phyloP scores from a whole-genome alignment of 2,113 vertebrate genomes.

The Pardalotus punctatus region DNA sequence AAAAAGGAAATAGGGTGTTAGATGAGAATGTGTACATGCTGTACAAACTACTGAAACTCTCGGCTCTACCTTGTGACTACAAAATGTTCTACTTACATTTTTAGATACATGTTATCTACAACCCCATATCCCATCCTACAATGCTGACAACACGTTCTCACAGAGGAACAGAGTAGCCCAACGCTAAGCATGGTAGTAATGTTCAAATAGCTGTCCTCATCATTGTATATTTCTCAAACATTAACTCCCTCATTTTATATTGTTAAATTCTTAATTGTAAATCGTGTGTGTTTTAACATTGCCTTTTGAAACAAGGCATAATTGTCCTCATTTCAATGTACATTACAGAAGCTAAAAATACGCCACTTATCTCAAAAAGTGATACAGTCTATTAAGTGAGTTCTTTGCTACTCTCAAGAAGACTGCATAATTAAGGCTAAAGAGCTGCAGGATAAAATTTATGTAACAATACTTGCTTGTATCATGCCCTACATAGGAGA shows the following conservation, averaged over 20 bases:
- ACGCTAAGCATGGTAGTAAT: not conserved
- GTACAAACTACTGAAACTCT: not conserved
- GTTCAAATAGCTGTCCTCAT: not conserved
- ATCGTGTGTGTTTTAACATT: not conserved
- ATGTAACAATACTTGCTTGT: conserved; percentile 18
- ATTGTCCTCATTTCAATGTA: not conserved
- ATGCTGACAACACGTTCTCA: not conserved
- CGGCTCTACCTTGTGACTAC: not conserved
- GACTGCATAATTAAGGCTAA: conserved; percentile 46
- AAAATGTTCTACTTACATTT: not conserved
- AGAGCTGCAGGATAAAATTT: conserved; percentile 52
- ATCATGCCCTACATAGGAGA: not conserved
- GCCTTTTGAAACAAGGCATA: not conserved
- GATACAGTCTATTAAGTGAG: conserved; percentile 43
- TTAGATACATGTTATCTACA: not conserved
- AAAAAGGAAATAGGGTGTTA: not conserved
- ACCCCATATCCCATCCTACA: not conserved
- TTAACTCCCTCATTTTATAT: not conserved
- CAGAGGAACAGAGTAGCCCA: not conserved
- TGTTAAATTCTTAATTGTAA: not conserved
- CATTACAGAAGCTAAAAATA: conserved; percentile 46
- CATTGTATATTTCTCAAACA: not conserved
- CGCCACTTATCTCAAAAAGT: conserved; percentile 22
- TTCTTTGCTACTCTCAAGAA: conserved; percentile 5
- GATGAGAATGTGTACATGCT: not conserved